Evolutionary conservation across 2,888 invertebrate species (phyloP).

Genomic region (Trachelus stipa): DNA sequence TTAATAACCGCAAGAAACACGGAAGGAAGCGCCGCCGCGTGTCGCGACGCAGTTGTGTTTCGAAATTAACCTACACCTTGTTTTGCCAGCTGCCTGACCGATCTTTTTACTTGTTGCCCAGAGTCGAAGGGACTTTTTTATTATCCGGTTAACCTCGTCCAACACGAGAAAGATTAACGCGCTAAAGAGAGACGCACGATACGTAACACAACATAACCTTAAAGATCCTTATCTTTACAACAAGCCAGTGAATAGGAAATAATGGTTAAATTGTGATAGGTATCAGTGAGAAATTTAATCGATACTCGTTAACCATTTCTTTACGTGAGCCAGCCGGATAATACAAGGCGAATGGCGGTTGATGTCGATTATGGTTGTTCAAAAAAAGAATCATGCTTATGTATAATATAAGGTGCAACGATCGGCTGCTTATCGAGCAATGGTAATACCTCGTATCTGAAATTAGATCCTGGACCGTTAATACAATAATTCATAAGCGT

Average conservation of each 20-base stretch:
- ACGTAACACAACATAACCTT: neutral
- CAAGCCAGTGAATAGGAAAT: neutral
- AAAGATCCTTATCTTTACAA: neutral
- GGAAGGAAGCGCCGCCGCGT: conserved; percentile 16
- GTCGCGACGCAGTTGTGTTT: conserved; percentile 16
- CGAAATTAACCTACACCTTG: conserved; percentile 10
- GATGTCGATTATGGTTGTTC: neutral
- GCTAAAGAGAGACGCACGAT: neutral
- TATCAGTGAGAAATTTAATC: neutral
- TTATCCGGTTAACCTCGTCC: neutral
- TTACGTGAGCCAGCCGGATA: neutral
- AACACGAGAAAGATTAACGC: neutral
- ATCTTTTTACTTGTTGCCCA: neutral
- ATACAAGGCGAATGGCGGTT: neutral
- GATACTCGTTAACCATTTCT: neutral
- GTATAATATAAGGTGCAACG: neutral
- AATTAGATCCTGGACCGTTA: neutral
- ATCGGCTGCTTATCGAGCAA: neutral
- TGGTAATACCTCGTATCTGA: neutral
- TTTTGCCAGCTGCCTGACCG: conserved; percentile 17
- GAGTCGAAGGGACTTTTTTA: neutral
- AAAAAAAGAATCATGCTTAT: neutral
- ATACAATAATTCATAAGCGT: neutral
- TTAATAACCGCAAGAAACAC: conserved; percentile 31
- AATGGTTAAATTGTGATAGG: neutral